These are phyloP conservation scores for Helicorthomorpha holstii DNA, from an alignment of 1,140 invertebrate genomes.

Conservation along the genomic window DNA sequence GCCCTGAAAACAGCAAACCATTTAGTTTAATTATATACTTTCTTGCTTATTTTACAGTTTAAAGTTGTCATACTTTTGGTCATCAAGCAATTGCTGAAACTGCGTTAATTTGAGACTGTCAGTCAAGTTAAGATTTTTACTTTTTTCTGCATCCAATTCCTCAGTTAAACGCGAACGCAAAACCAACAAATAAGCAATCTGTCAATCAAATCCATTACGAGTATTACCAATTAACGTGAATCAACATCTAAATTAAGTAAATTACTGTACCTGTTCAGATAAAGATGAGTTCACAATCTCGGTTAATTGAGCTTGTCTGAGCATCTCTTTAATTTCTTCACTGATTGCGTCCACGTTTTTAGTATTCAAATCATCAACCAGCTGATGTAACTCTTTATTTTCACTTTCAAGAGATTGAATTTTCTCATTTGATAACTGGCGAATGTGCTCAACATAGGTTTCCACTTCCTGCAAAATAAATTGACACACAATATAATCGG, in stretches of 20 bases:
- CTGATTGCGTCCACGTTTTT: background rate
- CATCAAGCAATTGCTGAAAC: background rate
- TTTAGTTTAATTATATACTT: too few relatives aligned
- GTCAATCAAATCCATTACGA: background rate
- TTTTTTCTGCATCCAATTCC: background rate
- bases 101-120: background rate
- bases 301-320: background rate
- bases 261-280: constrained; percentile 2
- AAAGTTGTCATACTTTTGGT: background rate
- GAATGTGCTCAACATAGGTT: constrained; percentile 1
- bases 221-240: background rate
- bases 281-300: background rate
- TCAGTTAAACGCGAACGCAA: background rate
- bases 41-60: too few relatives aligned
- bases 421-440: background rate
- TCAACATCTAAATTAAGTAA: background rate
- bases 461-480: constrained; percentile 2
- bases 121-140: background rate
- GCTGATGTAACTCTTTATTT: background rate
- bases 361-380: background rate
- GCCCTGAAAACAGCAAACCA: background rate
- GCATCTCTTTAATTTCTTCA: background rate
- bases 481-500: background rate
- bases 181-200: constrained; percentile 2
- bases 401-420: background rate